A percentile compares a stretch with the other conserved stretches of the same genome.
phyloP scores from a whole-genome alignment of 1,140 invertebrate genomes.

The Saccostrea cuccullata region DNA sequence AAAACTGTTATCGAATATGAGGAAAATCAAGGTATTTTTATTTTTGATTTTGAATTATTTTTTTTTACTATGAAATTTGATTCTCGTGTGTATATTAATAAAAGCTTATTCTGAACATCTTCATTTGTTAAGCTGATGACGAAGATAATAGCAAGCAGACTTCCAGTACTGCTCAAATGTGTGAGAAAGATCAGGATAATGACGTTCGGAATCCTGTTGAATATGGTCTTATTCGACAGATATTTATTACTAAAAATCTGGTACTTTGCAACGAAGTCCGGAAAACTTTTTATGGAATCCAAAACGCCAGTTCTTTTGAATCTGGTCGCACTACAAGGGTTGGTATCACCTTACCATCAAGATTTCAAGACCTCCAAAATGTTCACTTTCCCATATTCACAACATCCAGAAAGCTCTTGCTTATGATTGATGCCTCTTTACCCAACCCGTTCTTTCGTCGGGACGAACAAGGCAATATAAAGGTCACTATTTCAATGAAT shows the following conservation, averaged over 20 bases:
- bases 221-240: constrained; percentile 43
- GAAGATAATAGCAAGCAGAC: neutral
- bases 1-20: neutral
- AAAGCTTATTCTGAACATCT: too few species aligned
- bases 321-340: neutral
- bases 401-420: constrained; percentile 55
- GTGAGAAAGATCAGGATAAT: neutral
- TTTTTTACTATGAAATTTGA: too few species aligned
- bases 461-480: neutral
- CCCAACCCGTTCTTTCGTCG: constrained; percentile 43
- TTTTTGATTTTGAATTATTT: neutral
- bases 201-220: constrained; percentile 9
- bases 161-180: too few species aligned
- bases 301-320: neutral
- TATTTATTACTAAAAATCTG: constrained; percentile 63
- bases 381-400: constrained; percentile 58
- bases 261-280: constrained; percentile 60
- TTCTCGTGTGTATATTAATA: too few species aligned
- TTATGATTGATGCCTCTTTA: constrained; percentile 61
- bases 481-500: neutral
- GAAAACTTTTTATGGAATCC: constrained; percentile 54
- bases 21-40: neutral
- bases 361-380: constrained; percentile 53
- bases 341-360: constrained; percentile 46
- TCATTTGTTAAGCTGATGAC: neutral